phyloP scores from a whole-genome alignment of 2,888 invertebrate genomes.

The Ceramica pisi region DNA sequence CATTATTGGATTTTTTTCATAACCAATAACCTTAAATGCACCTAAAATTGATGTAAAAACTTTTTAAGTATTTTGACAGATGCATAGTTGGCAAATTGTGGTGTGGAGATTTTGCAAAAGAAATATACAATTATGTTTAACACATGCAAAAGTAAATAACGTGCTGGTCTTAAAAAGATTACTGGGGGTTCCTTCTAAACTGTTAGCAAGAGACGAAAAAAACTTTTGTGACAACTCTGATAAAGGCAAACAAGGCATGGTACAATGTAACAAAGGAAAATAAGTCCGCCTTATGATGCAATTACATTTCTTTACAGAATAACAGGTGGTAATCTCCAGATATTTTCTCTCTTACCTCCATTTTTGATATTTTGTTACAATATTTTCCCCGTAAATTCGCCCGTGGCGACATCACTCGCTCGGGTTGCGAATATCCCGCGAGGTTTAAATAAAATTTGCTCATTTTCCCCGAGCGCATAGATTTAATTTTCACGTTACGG shows the following conservation, averaged over 20 bases:
- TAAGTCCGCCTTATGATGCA: conserved; percentile 43
- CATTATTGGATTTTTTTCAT: conserved; percentile 51
- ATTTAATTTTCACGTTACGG: conserved; percentile 67
- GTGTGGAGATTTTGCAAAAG: no score
- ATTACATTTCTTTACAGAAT: conserved; percentile 70
- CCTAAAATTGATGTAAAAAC: conserved; percentile 1
- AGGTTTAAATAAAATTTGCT: conserved; percentile 72
- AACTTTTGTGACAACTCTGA: conserved; percentile 31
- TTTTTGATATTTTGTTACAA: conserved; percentile 63
- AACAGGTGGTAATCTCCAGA: conserved; percentile 72
- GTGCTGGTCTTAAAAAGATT: conserved; percentile 34
- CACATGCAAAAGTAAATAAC: conserved; percentile 45
- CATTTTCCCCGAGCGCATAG: conserved; percentile 66
- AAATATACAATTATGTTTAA: conserved; percentile 22
- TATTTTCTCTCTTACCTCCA: conserved; percentile 48
- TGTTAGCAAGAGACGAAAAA: conserved; percentile 38
- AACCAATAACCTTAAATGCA: conserved; percentile 15
- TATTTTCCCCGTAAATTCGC: conserved; percentile 66
- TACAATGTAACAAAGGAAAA: conserved; percentile 30
- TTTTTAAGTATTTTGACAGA: conserved; percentile 14
- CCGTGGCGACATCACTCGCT: conserved; percentile 59
- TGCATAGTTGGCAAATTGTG: no score
- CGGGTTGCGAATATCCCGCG: conserved; percentile 71
- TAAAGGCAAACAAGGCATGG: conserved; percentile 18
- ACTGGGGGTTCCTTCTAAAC: conserved; percentile 24